Conservation (phyloP, 2,888 invertebrate species). For the Synergus laeviventris region DNA sequence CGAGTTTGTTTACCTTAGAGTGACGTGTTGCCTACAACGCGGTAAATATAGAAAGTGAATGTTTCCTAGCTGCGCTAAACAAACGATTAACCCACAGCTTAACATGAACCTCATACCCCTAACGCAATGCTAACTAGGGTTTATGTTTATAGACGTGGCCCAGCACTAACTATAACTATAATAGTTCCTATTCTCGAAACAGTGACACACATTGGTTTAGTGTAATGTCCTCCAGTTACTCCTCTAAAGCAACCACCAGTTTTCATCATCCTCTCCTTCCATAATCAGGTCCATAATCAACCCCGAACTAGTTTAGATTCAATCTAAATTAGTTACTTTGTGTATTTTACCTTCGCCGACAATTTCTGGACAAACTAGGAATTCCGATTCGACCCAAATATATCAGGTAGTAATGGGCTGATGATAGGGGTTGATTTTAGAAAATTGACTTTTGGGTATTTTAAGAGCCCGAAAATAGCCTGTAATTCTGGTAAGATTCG, state of each 20-base stretch:
- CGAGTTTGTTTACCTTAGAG: constrained; percentile 59
- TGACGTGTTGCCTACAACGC: constrained; percentile 59
- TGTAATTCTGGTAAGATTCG: too few species aligned
- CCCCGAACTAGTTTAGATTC: background rate
- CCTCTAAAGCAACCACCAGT: background rate
- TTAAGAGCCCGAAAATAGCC: too few species aligned
- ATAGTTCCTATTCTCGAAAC: constrained; percentile 55
- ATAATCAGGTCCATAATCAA: constrained; percentile 27
- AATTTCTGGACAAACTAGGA: too few species aligned
- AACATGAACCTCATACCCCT: constrained; percentile 63
- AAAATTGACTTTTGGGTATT: too few species aligned
- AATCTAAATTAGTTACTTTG: background rate
- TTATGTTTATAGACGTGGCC: constrained; percentile 60
- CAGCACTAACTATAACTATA: constrained; percentile 56
- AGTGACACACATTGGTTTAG: constrained; percentile 52
- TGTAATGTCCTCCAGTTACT: constrained; percentile 11
- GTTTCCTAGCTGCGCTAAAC: constrained; percentile 60
- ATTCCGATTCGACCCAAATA: too few species aligned
- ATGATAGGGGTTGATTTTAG: too few species aligned
- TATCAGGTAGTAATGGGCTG: too few species aligned
- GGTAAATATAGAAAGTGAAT: constrained; percentile 63
- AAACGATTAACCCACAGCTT: constrained; percentile 68
- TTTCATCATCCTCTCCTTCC: constrained; percentile 5
- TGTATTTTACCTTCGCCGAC: background rate
- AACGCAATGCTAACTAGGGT: constrained; percentile 59